Evolutionary conservation across 2,888 invertebrate species (phyloP).

Genomic region (Thera britannica): DNA sequence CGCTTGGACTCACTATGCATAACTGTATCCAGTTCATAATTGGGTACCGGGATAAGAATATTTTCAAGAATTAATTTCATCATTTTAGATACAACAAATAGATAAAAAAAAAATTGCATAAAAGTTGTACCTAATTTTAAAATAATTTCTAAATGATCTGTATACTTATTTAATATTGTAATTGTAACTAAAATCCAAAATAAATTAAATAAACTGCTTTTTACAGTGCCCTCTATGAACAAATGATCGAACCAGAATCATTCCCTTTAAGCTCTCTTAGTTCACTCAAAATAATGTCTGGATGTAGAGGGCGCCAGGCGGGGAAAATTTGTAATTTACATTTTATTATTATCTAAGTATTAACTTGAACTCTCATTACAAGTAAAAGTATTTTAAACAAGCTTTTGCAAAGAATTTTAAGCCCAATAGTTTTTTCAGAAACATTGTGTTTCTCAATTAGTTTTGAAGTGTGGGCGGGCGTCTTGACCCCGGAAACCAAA

Average conservation of each 20-base stretch:
- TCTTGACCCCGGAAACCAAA: conserved; percentile 37
- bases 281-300: conserved; percentile 52
- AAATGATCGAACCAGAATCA: conserved; percentile 55
- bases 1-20: too few species aligned
- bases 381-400: background rate
- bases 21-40: too few species aligned
- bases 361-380: background rate
- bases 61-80: too few species aligned
- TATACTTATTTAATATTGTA: too few species aligned
- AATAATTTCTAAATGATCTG: background rate
- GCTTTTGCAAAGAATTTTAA: background rate
- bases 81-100: too few species aligned
- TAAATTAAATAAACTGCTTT: background rate
- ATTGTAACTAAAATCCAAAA: background rate
- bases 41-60: too few species aligned
- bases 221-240: conserved; percentile 64
- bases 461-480: conserved; percentile 20
- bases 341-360: background rate
- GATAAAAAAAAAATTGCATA: too few species aligned
- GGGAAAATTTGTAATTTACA: conserved; percentile 3
- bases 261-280: conserved; percentile 53
- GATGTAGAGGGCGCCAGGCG: conserved; percentile 61
- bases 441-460: background rate
- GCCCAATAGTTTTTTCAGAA: background rate
- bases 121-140: too few species aligned